Evolutionary conservation across 2,113 vertebrate genomes (phyloP), one percentile per base, ranked within the genome.

Genomic region (Hemibagrus wyckioides): DNA sequence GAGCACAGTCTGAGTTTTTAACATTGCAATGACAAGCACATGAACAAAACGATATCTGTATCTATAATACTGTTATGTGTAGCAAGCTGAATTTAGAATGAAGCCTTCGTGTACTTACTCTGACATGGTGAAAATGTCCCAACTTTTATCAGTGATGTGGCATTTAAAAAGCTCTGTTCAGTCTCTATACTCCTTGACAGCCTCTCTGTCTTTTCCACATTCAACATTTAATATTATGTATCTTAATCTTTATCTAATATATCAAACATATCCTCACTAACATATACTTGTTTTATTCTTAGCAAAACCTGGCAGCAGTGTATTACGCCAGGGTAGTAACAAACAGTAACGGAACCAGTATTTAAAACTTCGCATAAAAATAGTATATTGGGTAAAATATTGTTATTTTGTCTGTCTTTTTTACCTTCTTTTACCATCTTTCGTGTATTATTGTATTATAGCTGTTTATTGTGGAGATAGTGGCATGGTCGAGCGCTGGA

Each of bases 51-150:
- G 61, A 88, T 23, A 48, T 80, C 25, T 65, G 25, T 48, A 33
- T 23, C 41, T 83, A 17, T 83, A 54, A 80, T 86, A 41, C 61
- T 83, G n/a, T 44, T 15, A 69, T 79, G 80, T 77, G 56, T 83
- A 86, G 23, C 65, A 33, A 75, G 82, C 83, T 36, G 33, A 57
- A 81, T 52, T 50, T 36, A 69, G 30, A 69, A 17, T 3, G 1
- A 39, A 39, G 9, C 9, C 59, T 33, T 86, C 17, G 14, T 57
- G 14, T n/a, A 81, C 7, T 4, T 28, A 8, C 25, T 28, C 39
- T 44, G 33, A 15, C 9, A 28, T 75, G 67, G 67, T 2, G 7
- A 9, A 69, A 41, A 41, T 44, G 8, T 75, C 21, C 39, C 25
- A 23, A 44, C 71, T 75, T 25, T 5, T 50, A 48, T 28, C 23